Evolutionary conservation across 2,113 vertebrate genomes (phyloP), one percentile per base, ranked within the genome.

Genomic region (Chaetura pelagica): DNA sequence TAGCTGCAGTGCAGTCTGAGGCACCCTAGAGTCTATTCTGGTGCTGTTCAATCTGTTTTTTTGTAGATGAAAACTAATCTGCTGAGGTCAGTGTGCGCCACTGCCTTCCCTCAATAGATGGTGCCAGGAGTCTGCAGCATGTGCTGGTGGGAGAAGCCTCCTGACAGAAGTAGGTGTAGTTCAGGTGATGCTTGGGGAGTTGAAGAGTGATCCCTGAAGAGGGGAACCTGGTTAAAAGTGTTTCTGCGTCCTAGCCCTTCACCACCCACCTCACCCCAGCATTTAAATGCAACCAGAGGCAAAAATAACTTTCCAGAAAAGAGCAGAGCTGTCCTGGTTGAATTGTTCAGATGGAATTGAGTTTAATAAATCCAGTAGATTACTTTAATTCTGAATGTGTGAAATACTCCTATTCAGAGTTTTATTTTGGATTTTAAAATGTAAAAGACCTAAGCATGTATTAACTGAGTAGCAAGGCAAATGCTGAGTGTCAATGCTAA

Each of bases 111-210:
- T 80, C 67, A 10, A 4, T 6, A 51, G 51, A 12, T 20, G 76
- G 68, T 84, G 75, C 42, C 67, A 8, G 10, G 9, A 55, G 23
- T 35, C 35, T n/a, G 42, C 3, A 8, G 54, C 6, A 1, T 24
- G 27, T 23, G 52, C 30, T 4, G 7, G 17, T 7, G 34, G 40
- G 51, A 68, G 38, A 23, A 18, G 52, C 46, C 22, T 38, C 16
- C 5, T 18, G 1, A 4, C 35, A 1, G 1, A 21, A 20, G 11
- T 67, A 15, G 11, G 1, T 17, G 8, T 7, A 9, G 7, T 16
- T 68, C 51, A 30, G 48, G 32, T 38, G 55, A 9, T 68, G 35
- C 18, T 49, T 32, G 71, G 64, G 26, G 27, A 77, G 15, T 10
- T 67, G 9, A 55, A 17, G 61, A 55, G 8, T 20, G 34, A 32